Base-by-base conservation (phyloP, 2,888 invertebrate species). In the Bembecia ichneumoniformis region DNA sequence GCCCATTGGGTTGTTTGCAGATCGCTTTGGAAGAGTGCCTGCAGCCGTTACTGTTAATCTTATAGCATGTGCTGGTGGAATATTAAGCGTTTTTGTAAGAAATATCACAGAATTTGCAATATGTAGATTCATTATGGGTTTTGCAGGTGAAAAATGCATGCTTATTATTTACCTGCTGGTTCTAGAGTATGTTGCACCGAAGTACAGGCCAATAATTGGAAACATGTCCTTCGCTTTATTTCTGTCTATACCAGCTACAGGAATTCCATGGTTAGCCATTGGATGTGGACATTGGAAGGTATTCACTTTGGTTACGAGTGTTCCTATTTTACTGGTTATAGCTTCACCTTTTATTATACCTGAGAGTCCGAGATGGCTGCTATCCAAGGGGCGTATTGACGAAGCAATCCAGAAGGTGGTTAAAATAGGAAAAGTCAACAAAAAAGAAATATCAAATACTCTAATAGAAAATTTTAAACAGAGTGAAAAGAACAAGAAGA, bases 301-400 rank as follows among this genome's bases (percentile, higher is more conserved):
- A 7, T 43, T 51, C 9, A 40, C 49, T 4, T 35, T 55, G 17
- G 53, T 35, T 1, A 55, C 51, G 10, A 51, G 52, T 34, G 11
- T 53, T 3, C 52, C 52, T 10, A 9, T 76, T 51, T 66, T 58
- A 1, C 53, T 71, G 35, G 71, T 67, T 49, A 35, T 77, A 40
- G 57, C 77, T 15, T 50, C 74, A 44, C 74, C 73, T 40, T 63
- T 75, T 13, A 57, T 72, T 43, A 49, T 78, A 52, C 76, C 74
- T 15, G 78, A 78, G 62, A 78, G 78, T 54, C 74, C 77, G 36
- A 68, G 71, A 57, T 78, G 77, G 77, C 54, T 77, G 28, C 58
- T 77, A 20, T 70, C 77, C 20, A 74, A 64, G 63, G 76, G 76
- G 15, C 68, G 71, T 13, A 57, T 72, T 1, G 50, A 53, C 16